Percentiles rank a stretch among this genome's conserved stretches.
Evolutionary conservation across 2,888 invertebrate species (phyloP).

Genomic region (Lobophora halterata): DNA sequence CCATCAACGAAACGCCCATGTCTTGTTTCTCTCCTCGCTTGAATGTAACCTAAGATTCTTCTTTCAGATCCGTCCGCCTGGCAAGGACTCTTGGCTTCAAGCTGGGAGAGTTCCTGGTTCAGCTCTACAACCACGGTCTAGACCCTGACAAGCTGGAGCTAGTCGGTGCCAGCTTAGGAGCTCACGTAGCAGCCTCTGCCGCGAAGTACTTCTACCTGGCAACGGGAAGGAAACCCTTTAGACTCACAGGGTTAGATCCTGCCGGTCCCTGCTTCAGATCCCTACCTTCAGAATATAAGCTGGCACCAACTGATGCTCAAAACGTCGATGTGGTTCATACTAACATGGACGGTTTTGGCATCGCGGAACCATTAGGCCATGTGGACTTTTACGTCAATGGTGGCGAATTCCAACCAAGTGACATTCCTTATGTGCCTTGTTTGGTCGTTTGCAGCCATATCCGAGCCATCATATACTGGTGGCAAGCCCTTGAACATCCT

Average conservation of each 20-base stretch:
- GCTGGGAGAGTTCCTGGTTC: conserved; percentile 60
- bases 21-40: too few species aligned
- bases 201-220: conserved; percentile 57
- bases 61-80: conserved; percentile 64
- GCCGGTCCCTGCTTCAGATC: conserved; percentile 68
- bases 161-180: conserved; percentile 63
- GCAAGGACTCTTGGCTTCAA: conserved; percentile 54
- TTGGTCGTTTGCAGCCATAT: conserved; percentile 63
- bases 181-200: conserved; percentile 56
- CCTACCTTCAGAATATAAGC: conserved; percentile 45
- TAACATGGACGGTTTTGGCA: conserved; percentile 73
- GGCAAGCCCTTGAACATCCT: conserved; percentile 67
- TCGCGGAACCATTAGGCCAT: conserved; percentile 62
- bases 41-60: too few species aligned
- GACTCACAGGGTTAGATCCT: conserved; percentile 66
- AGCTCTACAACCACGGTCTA: conserved; percentile 51
- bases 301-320: conserved; percentile 50
- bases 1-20: too few species aligned
- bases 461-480: conserved; percentile 59
- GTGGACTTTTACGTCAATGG: conserved; percentile 70
- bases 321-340: conserved; percentile 65
- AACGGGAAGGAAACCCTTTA: conserved; percentile 57
- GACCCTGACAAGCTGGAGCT: conserved; percentile 57
- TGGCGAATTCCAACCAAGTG: conserved; percentile 66
- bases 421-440: conserved; percentile 62